phyloP scores from a whole-genome alignment of 2,797 vertebrate genomes.

The Gymnocypris eckloni region DNA sequence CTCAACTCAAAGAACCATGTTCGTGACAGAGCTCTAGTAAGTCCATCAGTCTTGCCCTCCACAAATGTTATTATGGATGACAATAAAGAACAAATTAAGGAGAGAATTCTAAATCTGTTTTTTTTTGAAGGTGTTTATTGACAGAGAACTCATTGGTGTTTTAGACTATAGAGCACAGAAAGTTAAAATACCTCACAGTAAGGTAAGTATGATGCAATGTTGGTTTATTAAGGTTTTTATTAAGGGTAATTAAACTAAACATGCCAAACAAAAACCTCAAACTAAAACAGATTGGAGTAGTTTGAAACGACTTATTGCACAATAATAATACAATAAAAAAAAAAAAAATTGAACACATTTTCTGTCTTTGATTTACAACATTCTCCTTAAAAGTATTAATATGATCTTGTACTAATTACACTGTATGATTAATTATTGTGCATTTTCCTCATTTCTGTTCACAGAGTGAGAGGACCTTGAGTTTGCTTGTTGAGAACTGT shows the following conservation, averaged over 20 bases:
- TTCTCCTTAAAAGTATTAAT: background rate
- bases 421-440: background rate
- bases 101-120: background rate
- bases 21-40: conserved; percentile 89
- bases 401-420: background rate
- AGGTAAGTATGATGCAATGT: conserved; percentile 73
- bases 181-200: conserved; percentile 78
- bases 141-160: conserved; percentile 81
- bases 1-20: conserved; percentile 82
- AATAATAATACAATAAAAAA: background rate
- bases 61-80: background rate
- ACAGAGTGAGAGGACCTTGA: conserved; percentile 83
- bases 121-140: conserved; percentile 84
- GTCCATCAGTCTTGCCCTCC: background rate
- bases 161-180: conserved; percentile 84
- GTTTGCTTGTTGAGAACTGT: conserved; percentile 90
- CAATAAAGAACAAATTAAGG: background rate
- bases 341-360: background rate
- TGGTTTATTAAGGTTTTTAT: background rate
- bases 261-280: background rate
- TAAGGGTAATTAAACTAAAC: background rate
- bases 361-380: background rate
- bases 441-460: conserved; percentile 31
- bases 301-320: background rate
- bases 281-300: background rate